phyloP scores from a whole-genome alignment of 2,888 invertebrate genomes.

The Globia sparganii region DNA sequence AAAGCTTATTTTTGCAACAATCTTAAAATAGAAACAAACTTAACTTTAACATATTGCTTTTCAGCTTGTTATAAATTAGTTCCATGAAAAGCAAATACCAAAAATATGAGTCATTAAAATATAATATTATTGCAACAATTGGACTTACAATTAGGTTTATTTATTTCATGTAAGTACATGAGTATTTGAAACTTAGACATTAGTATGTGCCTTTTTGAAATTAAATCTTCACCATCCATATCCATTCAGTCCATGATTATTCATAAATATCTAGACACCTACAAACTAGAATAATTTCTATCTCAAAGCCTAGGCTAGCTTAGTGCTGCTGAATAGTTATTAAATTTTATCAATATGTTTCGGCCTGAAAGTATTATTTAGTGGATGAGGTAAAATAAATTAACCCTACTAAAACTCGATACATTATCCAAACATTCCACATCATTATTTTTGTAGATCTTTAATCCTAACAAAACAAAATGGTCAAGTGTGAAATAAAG shows the following conservation, averaged over 20 bases:
- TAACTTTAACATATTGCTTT: constrained; percentile 55
- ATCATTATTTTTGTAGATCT: constrained; percentile 79
- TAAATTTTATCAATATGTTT: constrained; percentile 35
- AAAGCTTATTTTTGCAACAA: constrained; percentile 45
- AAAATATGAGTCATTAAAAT: constrained; percentile 68
- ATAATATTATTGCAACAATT: constrained; percentile 56
- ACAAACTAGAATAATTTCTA: constrained; percentile 47
- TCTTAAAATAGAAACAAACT: constrained; percentile 22
- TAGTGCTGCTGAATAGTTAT: constrained; percentile 37
- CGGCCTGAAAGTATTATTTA: constrained; percentile 53
- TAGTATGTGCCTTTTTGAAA: constrained; percentile 85
- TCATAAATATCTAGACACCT: constrained; percentile 64
- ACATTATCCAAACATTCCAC: constrained; percentile 80
- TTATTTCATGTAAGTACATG: constrained; percentile 68
- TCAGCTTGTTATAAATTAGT: constrained; percentile 58
- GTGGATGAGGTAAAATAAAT: constrained; percentile 55
- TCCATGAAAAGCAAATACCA: constrained; percentile 68
- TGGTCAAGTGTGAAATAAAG: constrained; percentile 32
- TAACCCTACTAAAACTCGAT: constrained; percentile 69
- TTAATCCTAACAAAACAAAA: constrained; percentile 61
- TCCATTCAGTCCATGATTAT: constrained; percentile 80
- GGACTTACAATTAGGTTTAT: constrained; percentile 67
- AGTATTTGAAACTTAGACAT: constrained; percentile 73
- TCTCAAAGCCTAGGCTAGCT: constrained; percentile 38
- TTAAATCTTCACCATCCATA: constrained; percentile 83